phyloP scores from a whole-genome alignment of 2,797 vertebrate species.

The Squalus acanthias region DNA sequence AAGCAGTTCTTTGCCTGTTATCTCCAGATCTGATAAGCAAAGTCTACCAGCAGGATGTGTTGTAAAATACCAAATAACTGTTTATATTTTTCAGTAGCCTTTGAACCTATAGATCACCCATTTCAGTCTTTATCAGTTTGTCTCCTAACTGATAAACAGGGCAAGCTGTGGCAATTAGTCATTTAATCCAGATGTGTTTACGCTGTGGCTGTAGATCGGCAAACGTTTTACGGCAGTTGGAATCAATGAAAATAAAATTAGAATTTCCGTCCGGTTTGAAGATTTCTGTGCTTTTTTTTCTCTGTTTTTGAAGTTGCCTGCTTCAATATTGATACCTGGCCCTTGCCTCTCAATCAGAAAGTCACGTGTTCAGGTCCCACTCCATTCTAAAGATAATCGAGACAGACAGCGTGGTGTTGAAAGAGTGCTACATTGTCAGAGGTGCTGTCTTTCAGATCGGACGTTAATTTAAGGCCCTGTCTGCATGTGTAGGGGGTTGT shows the following conservation, averaged over 20 bases:
- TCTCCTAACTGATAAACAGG: background rate
- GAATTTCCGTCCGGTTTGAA: background rate
- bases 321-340: background rate
- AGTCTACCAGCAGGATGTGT: background rate
- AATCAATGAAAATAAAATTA: background rate
- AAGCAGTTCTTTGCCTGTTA: background rate
- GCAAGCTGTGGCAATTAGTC: background rate
- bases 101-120: conserved; percentile 15
- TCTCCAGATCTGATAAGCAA: conserved; percentile 6
- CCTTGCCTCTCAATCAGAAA: background rate
- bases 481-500: background rate
- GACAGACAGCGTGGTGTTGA: background rate
- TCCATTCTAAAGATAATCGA: background rate
- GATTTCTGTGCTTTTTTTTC: background rate
- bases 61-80: background rate
- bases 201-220: background rate
- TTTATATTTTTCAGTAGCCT: conserved; percentile 3
- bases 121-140: background rate
- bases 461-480: background rate
- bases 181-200: background rate
- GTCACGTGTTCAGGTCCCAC: background rate
- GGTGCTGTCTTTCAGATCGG: background rate
- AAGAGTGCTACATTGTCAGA: background rate
- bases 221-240: background rate
- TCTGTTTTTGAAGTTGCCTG: background rate